Evolutionary conservation across 2,113 vertebrate genomes (phyloP).

Genomic region (Datnioides undecimradiatus): DNA sequence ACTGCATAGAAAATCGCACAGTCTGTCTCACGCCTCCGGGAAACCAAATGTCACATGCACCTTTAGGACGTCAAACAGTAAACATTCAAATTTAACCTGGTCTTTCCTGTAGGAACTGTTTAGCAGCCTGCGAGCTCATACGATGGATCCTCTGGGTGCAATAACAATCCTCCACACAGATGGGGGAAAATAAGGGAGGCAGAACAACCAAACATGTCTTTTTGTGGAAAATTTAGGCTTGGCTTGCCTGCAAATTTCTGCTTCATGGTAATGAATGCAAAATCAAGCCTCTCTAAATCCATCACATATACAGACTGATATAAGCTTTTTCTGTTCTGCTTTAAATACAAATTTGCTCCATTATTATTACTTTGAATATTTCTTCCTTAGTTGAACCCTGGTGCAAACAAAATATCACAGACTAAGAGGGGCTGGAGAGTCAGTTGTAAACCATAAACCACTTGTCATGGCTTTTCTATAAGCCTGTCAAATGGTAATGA

Average conservation of each 20-base stretch:
- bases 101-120: constrained; percentile 32
- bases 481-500: constrained; percentile 60
- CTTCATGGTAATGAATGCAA: constrained; percentile 42
- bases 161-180: constrained; percentile 37
- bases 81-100: constrained; percentile 45
- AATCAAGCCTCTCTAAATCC: constrained; percentile 13
- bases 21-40: constrained; percentile 27
- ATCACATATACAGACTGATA: neutral
- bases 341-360: constrained; percentile 16
- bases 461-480: constrained; percentile 53
- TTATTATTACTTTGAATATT: constrained; percentile 11
- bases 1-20: constrained; percentile 13
- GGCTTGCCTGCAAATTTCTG: constrained; percentile 17
- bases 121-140: constrained; percentile 13
- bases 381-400: constrained; percentile 6
- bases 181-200: neutral
- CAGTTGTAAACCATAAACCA: constrained; percentile 51
- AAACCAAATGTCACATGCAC: constrained; percentile 41
- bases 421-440: constrained; percentile 5
- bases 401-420: constrained; percentile 29
- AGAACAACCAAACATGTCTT: neutral
- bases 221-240: constrained; percentile 21
- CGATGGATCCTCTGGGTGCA: constrained; percentile 48
- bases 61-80: constrained; percentile 22
- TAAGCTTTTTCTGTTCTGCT: constrained; percentile 1